A percentile compares a stretch with the other conserved stretches of the same genome.
Conservation (phyloP, 2,797 vertebrate species). For the Acipenser transmontanus region DNA sequence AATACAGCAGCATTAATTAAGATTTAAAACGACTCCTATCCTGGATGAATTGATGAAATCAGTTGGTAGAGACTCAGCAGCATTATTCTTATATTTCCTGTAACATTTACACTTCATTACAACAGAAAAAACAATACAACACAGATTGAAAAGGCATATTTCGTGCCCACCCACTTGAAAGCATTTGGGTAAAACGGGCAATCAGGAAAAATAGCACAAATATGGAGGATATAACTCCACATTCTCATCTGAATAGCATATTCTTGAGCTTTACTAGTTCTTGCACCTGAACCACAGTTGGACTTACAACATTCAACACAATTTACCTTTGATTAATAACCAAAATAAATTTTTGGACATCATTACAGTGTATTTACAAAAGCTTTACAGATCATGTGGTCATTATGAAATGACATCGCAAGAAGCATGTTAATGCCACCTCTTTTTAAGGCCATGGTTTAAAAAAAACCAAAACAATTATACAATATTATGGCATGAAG, state of each 20-base stretch:
- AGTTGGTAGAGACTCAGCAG: slow-evolving; percentile 43
- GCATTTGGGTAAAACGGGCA: too few species aligned
- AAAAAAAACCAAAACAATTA: slow-evolving; percentile 14
- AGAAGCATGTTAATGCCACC: slow-evolving; percentile 9
- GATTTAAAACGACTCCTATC: too few species aligned
- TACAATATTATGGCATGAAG: slow-evolving; percentile 11
- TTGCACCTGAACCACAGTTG: background rate
- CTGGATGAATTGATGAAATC: too few species aligned
- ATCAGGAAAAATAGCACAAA: background rate
- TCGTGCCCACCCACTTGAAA: slow-evolving; percentile 20
- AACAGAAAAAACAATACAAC: slow-evolving; percentile 19
- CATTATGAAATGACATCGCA: background rate
- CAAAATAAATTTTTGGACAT: background rate
- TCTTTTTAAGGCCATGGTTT: slow-evolving; percentile 16
- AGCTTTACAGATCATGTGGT: slow-evolving; percentile 13
- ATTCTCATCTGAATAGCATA: slow-evolving; percentile 26
- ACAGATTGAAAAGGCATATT: slow-evolving; percentile 18
- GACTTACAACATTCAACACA: background rate
- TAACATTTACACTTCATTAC: slow-evolving; percentile 21
- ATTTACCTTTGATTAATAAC: slow-evolving; percentile 7
- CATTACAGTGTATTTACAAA: slow-evolving; percentile 15
- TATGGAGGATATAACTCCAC: slow-evolving; percentile 2
- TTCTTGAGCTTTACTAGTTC: slow-evolving; percentile 10
- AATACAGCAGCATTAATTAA: too few species aligned
- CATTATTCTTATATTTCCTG: slow-evolving; percentile 34